phyloP scores from a whole-genome alignment of 2,113 vertebrate genomes.

The Xenopus laevis region DNA sequence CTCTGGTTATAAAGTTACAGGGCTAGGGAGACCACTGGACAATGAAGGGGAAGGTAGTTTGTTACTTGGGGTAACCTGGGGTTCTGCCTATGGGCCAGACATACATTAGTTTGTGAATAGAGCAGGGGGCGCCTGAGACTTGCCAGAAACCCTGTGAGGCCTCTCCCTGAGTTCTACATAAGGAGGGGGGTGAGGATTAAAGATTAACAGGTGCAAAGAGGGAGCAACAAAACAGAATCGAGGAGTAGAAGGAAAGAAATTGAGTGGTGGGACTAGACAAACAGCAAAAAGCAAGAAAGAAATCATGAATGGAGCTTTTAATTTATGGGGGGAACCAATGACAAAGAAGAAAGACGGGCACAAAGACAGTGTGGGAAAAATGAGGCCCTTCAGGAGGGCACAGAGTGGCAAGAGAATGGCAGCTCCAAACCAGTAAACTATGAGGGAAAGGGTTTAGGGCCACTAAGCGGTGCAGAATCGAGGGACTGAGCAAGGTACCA shows the following conservation, averaged over 20 bases:
- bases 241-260: conserved; percentile 5
- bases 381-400: not conserved
- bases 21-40: no score
- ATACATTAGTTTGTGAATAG: no score
- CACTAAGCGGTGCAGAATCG: no score
- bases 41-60: no score
- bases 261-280: conserved; percentile 1
- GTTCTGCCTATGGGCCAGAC: no score
- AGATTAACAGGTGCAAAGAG: conserved; percentile 40
- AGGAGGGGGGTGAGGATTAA: conserved; percentile 31
- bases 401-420: not conserved
- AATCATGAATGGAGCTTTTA: not conserved
- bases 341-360: not conserved
- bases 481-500: no score
- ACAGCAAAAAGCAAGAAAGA: conserved; percentile 7
- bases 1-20: no score
- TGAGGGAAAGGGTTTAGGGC: no score
- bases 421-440: no score
- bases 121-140: not conserved
- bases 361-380: not conserved
- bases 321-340: no score
- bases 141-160: not conserved
- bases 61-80: no score
- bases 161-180: not conserved
- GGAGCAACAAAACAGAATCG: conserved; percentile 6